Base-by-base conservation (phyloP, 2,888 invertebrate genomes). In the Galeopsomyia nigrocyanea region DNA sequence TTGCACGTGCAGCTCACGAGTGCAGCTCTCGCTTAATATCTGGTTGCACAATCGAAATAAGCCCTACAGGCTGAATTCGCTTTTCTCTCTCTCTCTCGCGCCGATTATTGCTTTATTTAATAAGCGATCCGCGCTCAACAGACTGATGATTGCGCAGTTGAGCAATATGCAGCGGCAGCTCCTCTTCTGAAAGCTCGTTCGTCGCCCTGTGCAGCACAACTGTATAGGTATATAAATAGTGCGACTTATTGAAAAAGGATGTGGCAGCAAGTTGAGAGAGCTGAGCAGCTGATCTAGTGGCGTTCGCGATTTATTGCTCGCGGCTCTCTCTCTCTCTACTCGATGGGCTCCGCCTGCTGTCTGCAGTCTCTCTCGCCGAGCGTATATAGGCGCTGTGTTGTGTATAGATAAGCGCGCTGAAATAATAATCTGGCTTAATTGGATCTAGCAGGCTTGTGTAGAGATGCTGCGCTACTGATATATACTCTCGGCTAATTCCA, bases 61-160 rank as follows among this genome's bases (percentile, higher is more conserved):
- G 76, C 39, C 39, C 39, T 10, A 10, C 10, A 39, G 39, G 75
- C 75, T 78, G 82, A 77, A n/a, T n/a, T 77, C 80, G 79, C n/a
- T n/a, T n/a, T n/a, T 71, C 77, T 82, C 80, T 82, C 79, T 78
- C 71, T 77, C 61, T 75, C 80, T 79, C 80, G 80, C 79, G 78
- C 82, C 39, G 39, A 39, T 10, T 83, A 83, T 84, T 83, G 82
- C 83, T 84, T 84, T 82, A 83, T 84, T 84, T 83, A 84, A 84
- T 83, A 83, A 84, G 80, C 79, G 49, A 31, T 26, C 79, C 78
- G 39, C 10, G 39, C 39, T 39, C 39, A 7, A 7, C 26, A 26
- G 26, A 26, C 3, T 5, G 26, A 26, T 26, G 26, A 26, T 26
- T 5, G 26, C 26, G 26, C 26, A 5, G 7, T 39, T 39, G 39